These are phyloP conservation scores for Poeciliopsis infans DNA, from an alignment of 2,797 vertebrate species.

Conservation along the genomic window DNA sequence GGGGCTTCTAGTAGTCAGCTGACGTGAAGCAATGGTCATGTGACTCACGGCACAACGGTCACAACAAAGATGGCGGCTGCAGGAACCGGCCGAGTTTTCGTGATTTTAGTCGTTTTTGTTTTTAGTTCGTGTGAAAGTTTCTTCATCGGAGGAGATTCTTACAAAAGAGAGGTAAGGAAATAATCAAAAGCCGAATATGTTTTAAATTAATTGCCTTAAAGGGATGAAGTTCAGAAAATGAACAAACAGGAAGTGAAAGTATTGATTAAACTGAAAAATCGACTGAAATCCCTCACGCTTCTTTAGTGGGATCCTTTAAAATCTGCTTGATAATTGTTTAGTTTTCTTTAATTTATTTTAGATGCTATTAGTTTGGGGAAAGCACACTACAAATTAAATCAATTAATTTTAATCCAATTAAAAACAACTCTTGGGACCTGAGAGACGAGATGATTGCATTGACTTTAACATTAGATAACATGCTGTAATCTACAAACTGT, in stretches of 20 bases:
- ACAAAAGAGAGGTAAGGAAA: slow-evolving; percentile 43
- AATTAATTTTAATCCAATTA: not conserved
- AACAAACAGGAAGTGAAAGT: slow-evolving; percentile 17
- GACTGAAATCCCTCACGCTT: not conserved
- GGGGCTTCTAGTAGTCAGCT: slow-evolving; percentile 23
- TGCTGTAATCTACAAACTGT: not conserved
- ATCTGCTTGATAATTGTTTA: not conserved
- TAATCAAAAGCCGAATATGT: not conserved
- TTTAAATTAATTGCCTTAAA: not conserved
- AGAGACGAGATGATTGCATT: not conserved
- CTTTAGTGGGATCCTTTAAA: not conserved
- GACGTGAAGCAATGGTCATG: slow-evolving; percentile 41
- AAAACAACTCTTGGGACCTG: not conserved
- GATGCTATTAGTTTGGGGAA: no score
- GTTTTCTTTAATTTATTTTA: not conserved
- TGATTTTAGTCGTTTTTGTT: not conserved
- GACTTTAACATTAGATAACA: not conserved
- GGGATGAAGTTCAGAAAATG: no score
- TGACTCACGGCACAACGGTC: slow-evolving; percentile 23
- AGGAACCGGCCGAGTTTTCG: not conserved
- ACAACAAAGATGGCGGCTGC: slow-evolving; percentile 58
- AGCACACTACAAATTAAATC: no score
- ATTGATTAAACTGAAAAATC: not conserved
- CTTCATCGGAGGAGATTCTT: slow-evolving; percentile 3
- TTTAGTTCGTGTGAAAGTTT: slow-evolving; percentile 9